Conservation (phyloP, 1,140 invertebrate genomes). For the Pseudachorutes palmiensis region DNA sequence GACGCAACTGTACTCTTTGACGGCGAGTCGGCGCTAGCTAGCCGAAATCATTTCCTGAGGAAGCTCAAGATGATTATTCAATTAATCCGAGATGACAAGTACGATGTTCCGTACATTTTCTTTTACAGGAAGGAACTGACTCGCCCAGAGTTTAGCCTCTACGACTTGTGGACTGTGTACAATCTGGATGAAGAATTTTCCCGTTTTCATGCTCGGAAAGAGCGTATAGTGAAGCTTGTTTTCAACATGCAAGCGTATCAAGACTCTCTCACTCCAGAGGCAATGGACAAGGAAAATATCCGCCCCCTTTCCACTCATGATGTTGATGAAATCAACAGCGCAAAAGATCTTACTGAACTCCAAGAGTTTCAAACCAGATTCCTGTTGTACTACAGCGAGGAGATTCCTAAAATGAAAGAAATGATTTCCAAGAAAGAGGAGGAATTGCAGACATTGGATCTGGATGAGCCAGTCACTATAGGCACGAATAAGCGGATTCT, state of each 20-base stretch:
- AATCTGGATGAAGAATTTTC: conserved; percentile 92
- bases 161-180: conserved; percentile 96
- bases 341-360: conserved; percentile 82
- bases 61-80: conserved; percentile 92
- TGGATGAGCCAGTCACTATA: too few species aligned
- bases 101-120: conserved; percentile 96
- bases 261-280: conserved; percentile 69
- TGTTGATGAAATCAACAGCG: conserved; percentile 65
- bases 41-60: conserved; percentile 28
- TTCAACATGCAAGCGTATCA: conserved; percentile 90
- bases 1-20: not conserved
- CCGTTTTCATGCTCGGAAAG: conserved; percentile 76
- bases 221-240: conserved; percentile 70
- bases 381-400: conserved; percentile 79
- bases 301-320: conserved; percentile 81
- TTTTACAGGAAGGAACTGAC: conserved; percentile 98
- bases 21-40: too few species aligned
- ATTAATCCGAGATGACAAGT: conserved; percentile 88
- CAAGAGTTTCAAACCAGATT: conserved; percentile 90
- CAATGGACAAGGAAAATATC: conserved; percentile 59
- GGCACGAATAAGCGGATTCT: too few species aligned
- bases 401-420: conserved; percentile 78
- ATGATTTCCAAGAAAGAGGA: conserved; percentile 52
- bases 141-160: conserved; percentile 83
- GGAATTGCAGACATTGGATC: conserved; percentile 46